Evolutionary conservation across 2,113 vertebrate genomes (phyloP), one percentile per base, ranked within the genome.

Genomic region (Callionymus lyra): DNA sequence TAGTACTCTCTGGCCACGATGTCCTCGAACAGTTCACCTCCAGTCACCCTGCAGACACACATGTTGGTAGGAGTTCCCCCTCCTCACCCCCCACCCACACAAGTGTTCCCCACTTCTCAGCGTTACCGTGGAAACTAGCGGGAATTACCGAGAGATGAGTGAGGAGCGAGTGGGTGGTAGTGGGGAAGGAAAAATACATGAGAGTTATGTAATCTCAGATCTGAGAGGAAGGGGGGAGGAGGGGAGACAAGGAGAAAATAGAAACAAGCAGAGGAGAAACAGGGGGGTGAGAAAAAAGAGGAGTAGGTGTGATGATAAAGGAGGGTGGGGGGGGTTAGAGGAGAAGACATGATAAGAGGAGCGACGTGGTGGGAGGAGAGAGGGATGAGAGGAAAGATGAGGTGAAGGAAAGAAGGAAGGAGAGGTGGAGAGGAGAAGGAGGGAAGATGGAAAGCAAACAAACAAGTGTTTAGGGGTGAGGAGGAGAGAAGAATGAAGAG

Each of bases 1-100:
- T 85, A 85, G 41, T 86, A 85, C 67, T 85, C 85, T 76, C 83
- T 81, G 72, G 85, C 83, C 44, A 85, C 85, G 33, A 86, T 86
- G 81, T 86, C 83, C 43, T 86, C 83, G 45, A 86, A 85, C 54
- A 86, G 79, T 63, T 85, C 85, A 44, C 85, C 85, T 60, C 85
- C 85, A 2, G 85, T 85, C 63, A 86, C 85, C 79, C 85, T 85
- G 59, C 4, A 10, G 41, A 60, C 34, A 54, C 38, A 45, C 16
- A 44, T 6, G 39, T 21, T 6, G 18, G 17, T 14, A 9, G n/a
- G n/a, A 27, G 51, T 41, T 48, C 12, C 33, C 35, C 21, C 4
- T 4, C 36, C 21, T 42, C 21, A 54, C 47, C 32, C 41, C 13
- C 13, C 32, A 13, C 37, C 51, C 55, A 44, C 17, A 15, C 15